Evolutionary conservation across 2,888 invertebrate genomes (phyloP), one percentile per base, ranked within the genome.

Genomic region (Tiliacea aurago): DNA sequence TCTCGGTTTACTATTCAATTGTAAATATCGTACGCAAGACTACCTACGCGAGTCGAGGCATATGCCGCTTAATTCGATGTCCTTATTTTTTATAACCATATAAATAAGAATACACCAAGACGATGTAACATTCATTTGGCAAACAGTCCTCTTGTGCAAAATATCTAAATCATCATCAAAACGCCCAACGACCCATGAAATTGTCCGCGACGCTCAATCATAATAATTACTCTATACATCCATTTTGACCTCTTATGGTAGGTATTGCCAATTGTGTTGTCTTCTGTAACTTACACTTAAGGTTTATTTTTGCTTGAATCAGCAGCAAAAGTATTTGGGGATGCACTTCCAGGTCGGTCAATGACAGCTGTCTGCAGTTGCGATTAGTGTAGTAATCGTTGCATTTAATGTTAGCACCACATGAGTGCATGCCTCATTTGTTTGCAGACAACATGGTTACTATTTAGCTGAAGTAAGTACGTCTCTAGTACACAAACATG

Each of bases 331-430:
- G 55, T 59, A 74, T 78, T 78, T 80, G 64, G 58, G 41, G 81
- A 83, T 84, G 84, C 77, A 84, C 87, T 83, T 80, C 84, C 87
- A 91, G 91, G 88, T 86, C 91, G 92, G 93, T 93, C 94, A 93
- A 92, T 93, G 93, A 94, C 94, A 93, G 93, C 84, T 82, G 92
- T 91, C 92, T 94, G 95, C 91, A 90, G 89, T 91, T 87, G 90
- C 91, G 91, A 94, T 94, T 92, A 94, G 90, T 88, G 88, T 84
- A 87, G 84, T 86, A 90, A 89, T 91, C 88, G 89, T 90, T 90
- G 84, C 85, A 85, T 85, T 84, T 92, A 90, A 91, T 90, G 89
- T 89, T 86, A 89, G 89, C 87, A 89, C 85, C 90, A 91, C 88
- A 86, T 83, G 86, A 88, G 82, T 84, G 86, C 87, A 89, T 79